Evolutionary conservation across 2,888 invertebrate species (phyloP).

Genomic region (Meliscaeva auricollis): DNA sequence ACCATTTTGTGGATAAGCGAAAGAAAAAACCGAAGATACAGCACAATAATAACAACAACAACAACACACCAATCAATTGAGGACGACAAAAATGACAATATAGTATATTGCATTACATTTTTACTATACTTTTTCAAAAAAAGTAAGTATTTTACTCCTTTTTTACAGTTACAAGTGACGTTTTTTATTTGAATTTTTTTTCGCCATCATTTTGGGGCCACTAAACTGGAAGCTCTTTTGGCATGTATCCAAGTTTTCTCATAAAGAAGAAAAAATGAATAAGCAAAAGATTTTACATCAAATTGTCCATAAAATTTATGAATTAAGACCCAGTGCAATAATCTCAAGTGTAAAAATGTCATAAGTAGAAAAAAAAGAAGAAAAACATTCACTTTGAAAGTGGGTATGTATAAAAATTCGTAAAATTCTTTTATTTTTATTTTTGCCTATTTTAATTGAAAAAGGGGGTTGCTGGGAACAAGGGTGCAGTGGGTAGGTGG

Average conservation of each 20-base stretch:
- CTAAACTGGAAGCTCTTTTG: constrained; percentile 48
- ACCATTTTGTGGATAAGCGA: constrained; percentile 73
- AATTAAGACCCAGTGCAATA: background rate
- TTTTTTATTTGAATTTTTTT: constrained; percentile 1
- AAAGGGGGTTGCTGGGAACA: constrained; percentile 39
- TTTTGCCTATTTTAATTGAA: constrained; percentile 33
- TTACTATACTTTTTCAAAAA: constrained; percentile 15
- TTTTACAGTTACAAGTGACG: background rate
- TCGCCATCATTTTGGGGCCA: constrained; percentile 22
- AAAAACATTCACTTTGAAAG: constrained; percentile 11
- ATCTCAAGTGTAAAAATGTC: constrained; percentile 10
- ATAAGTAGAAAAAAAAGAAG: background rate
- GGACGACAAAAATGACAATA: constrained; percentile 32
- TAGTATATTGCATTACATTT: constrained; percentile 37
- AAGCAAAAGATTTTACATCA: background rate
- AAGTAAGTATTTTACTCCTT: constrained; percentile 51
- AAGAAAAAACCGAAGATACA: constrained; percentile 29
- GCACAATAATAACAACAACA: constrained; percentile 64
- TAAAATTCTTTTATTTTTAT: constrained; percentile 40
- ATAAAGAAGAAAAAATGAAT: background rate
- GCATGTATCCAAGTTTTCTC: constrained; percentile 62
- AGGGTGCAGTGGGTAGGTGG: background rate
- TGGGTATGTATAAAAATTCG: constrained; percentile 51
- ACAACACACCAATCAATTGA: constrained; percentile 25
- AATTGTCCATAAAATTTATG: background rate